Evolutionary conservation across 1,140 invertebrate species (phyloP).

Genomic region (Oryctes rhinoceros): DNA sequence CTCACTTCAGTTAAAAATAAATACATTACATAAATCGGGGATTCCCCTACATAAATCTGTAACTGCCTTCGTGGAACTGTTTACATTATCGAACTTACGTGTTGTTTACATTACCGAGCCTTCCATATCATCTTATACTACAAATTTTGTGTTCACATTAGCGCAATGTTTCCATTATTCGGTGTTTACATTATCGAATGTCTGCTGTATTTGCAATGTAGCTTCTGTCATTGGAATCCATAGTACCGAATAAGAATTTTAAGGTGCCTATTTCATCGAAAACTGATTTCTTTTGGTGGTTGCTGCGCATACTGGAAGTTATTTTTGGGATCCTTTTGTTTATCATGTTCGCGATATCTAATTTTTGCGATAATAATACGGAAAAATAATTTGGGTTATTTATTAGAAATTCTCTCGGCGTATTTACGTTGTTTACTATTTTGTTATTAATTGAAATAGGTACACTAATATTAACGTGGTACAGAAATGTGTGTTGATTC

Average conservation of each 20-base stretch:
- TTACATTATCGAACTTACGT: too few species aligned
- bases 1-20: too few species aligned
- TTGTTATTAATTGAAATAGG: neutral
- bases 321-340: conserved; percentile 38
- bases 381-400: conserved; percentile 1
- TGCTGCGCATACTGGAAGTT: neutral
- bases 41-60: too few species aligned
- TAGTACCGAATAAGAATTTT: conserved; percentile 44
- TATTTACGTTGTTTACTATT: neutral
- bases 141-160: too few species aligned
- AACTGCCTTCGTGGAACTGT: too few species aligned
- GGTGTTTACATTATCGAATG: too few species aligned
- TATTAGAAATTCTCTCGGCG: neutral
- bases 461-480: conserved; percentile 31
- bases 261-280: conserved; percentile 38
- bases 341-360: neutral
- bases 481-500: neutral
- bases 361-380: neutral
- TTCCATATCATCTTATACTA: too few species aligned
- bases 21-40: too few species aligned
- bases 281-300: conserved; percentile 42
- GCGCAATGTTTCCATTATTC: too few species aligned
- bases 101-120: too few species aligned
- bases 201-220: neutral
- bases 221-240: conserved; percentile 39